These are phyloP conservation scores for Heliconius hortense DNA, from an alignment of 2,888 invertebrate genomes.

Conservation along the genomic window DNA sequence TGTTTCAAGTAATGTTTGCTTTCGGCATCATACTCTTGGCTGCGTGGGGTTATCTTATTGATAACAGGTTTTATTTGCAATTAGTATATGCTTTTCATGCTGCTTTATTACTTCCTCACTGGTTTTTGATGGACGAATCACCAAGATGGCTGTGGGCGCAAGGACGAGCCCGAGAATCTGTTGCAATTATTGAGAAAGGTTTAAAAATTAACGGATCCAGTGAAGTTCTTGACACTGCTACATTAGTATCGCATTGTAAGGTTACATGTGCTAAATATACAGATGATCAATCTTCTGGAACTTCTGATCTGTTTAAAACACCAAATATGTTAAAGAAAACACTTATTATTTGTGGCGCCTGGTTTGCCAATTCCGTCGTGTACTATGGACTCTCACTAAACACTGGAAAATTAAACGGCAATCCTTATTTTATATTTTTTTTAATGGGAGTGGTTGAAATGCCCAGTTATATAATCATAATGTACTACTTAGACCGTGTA, in stretches of 20 bases:
- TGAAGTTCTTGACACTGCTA: slow-evolving; percentile 83
- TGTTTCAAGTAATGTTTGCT: slow-evolving; percentile 91
- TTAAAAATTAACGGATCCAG: slow-evolving; percentile 86
- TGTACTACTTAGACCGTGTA: slow-evolving; percentile 87
- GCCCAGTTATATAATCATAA: slow-evolving; percentile 89
- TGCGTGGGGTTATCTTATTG: slow-evolving; percentile 90
- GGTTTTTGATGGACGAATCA: slow-evolving; percentile 93
- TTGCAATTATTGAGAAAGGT: slow-evolving; percentile 88
- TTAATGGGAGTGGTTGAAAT: slow-evolving; percentile 90
- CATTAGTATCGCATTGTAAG: slow-evolving; percentile 84
- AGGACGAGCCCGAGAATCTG: slow-evolving; percentile 87
- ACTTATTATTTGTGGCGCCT: slow-evolving; percentile 90
- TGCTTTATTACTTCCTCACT: slow-evolving; percentile 87
- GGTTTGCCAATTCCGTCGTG: slow-evolving; percentile 93
- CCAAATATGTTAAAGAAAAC: slow-evolving; percentile 90
- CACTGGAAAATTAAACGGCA: slow-evolving; percentile 89
- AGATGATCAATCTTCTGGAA: slow-evolving; percentile 81
- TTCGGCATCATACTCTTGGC: slow-evolving; percentile 90
- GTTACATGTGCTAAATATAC: slow-evolving; percentile 75
- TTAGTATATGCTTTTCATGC: slow-evolving; percentile 90
- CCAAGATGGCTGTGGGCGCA: slow-evolving; percentile 94
- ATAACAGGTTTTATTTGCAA: slow-evolving; percentile 88
- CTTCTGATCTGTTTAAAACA: slow-evolving; percentile 88
- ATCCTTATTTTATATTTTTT: slow-evolving; percentile 90
- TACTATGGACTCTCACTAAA: slow-evolving; percentile 93